These are phyloP conservation scores for Muraenolepis orangiensis DNA, from an alignment of 2,797 vertebrate genomes.

Conservation along the genomic window DNA sequence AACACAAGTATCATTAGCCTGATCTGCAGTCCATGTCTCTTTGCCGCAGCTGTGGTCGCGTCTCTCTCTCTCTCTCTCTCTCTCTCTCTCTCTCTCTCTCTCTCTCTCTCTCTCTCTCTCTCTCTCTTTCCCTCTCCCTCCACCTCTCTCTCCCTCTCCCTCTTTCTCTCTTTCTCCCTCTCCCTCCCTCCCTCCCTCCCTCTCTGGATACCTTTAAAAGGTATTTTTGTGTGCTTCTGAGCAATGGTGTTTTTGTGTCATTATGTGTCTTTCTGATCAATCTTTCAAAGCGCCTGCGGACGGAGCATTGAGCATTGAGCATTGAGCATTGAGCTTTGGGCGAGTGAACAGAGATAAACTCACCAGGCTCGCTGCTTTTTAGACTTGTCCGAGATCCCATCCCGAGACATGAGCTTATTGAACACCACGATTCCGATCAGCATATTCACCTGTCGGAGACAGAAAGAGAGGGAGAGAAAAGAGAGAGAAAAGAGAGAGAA, in stretches of 20 bases:
- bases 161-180: too few relatives aligned
- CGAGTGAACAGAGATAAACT: constrained; percentile 60
- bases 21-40: neutral
- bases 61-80: too few relatives aligned
- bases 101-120: too few relatives aligned
- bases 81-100: neutral
- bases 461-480: constrained; percentile 6
- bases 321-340: too few relatives aligned
- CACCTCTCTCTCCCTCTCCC: too few relatives aligned
- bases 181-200: too few relatives aligned
- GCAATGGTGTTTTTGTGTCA: neutral
- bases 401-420: constrained; percentile 98
- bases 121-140: neutral
- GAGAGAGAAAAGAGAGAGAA: too few relatives aligned
- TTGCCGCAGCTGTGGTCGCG: neutral
- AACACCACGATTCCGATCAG: constrained; percentile 97
- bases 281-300: neutral
- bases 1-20: neutral
- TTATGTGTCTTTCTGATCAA: neutral
- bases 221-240: neutral
- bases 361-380: constrained; percentile 99
- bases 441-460: constrained; percentile 88
- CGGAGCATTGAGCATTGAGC: too few relatives aligned
- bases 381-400: constrained; percentile 98
- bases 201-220: neutral